phyloP scores from a whole-genome alignment of 2,113 vertebrate genomes.

The Percina caprodes region DNA sequence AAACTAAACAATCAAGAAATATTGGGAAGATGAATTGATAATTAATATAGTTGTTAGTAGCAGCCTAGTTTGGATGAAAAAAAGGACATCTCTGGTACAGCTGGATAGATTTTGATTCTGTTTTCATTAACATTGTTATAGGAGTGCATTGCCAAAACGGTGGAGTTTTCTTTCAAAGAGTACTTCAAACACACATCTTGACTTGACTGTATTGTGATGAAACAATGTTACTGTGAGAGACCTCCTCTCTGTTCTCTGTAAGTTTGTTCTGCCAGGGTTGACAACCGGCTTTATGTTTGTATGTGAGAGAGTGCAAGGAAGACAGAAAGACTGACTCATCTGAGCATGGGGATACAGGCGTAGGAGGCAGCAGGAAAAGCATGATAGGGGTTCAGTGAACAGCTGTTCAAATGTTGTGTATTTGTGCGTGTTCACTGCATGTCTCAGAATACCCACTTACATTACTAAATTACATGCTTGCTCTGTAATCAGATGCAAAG shows the following conservation, averaged over 20 bases:
- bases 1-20: not conserved
- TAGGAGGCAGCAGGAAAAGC: slow-evolving; percentile 70
- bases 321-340: slow-evolving; percentile 63
- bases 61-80: not conserved
- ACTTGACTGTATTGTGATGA: slow-evolving; percentile 8
- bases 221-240: slow-evolving; percentile 15
- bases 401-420: slow-evolving; percentile 72
- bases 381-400: slow-evolving; percentile 62
- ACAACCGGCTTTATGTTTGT: slow-evolving; percentile 30
- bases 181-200: slow-evolving; percentile 2
- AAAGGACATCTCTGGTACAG: not conserved
- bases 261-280: slow-evolving; percentile 31
- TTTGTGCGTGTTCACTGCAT: slow-evolving; percentile 34
- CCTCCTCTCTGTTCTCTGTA: slow-evolving; percentile 56
- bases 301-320: slow-evolving; percentile 13
- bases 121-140: not conserved
- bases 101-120: not conserved
- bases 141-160: not conserved
- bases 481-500: slow-evolving; percentile 57
- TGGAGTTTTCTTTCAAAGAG: not conserved
- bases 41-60: not conserved
- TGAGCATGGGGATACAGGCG: slow-evolving; percentile 62
- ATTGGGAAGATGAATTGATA: not conserved
- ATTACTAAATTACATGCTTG: slow-evolving; percentile 59
- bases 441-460: slow-evolving; percentile 61